These are phyloP conservation scores for Ectobius pallidus DNA, from an alignment of 2,888 invertebrate genomes.

Conservation along the genomic window DNA sequence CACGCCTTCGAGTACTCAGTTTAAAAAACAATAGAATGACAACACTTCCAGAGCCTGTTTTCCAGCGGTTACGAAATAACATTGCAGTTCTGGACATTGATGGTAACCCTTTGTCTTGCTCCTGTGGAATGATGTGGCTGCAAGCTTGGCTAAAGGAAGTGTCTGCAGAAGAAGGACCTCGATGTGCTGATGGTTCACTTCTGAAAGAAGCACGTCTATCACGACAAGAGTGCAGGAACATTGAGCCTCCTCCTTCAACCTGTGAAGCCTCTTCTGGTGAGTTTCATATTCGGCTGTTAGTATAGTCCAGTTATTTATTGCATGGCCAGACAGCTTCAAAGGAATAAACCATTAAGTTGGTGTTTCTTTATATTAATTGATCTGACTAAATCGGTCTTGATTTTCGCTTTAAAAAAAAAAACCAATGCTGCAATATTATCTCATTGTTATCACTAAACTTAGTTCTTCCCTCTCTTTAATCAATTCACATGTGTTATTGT, in stretches of 20 bases:
- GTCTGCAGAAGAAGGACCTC: constrained; percentile 65
- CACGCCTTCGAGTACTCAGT: constrained; percentile 79
- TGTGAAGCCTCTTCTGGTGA: constrained; percentile 63
- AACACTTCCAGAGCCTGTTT: constrained; percentile 73
- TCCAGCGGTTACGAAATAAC: constrained; percentile 77
- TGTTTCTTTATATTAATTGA: too few species aligned
- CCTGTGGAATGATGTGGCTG: constrained; percentile 83
- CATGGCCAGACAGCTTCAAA: too few species aligned
- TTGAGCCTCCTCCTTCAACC: constrained; percentile 62
- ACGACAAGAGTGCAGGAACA: constrained; percentile 66
- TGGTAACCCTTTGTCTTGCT: constrained; percentile 83
- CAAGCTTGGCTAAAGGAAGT: constrained; percentile 82
- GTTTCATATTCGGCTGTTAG: too few species aligned
- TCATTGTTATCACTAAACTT: too few species aligned
- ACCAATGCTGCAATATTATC: too few species aligned
- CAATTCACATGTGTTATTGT: too few species aligned
- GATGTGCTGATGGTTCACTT: constrained; percentile 78
- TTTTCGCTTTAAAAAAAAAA: too few species aligned
- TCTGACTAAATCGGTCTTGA: too few species aligned
- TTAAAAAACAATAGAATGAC: constrained; percentile 77
- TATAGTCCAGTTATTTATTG: too few species aligned
- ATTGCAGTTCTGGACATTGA: constrained; percentile 84
- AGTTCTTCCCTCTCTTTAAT: too few species aligned
- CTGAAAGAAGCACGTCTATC: constrained; percentile 76
- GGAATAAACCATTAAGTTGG: too few species aligned